These are phyloP conservation scores for Clarias platycephalus DNA, from an alignment of 2,797 vertebrate genomes.

Conservation along the genomic window DNA sequence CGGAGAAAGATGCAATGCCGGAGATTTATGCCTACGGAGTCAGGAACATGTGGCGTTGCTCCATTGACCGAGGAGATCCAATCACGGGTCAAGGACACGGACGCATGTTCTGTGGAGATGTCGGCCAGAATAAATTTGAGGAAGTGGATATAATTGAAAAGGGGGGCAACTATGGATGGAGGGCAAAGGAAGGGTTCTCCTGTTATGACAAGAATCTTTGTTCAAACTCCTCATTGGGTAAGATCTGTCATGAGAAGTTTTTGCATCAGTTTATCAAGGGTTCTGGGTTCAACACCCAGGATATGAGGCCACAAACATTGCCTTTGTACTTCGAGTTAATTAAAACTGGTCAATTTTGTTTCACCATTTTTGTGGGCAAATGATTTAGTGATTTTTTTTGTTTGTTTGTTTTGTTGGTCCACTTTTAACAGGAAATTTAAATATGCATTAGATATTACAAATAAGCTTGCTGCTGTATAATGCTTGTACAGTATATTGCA, in stretches of 20 bases:
- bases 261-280: not conserved
- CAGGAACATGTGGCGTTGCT: constrained; percentile 86
- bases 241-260: constrained; percentile 33
- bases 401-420: too few relatives aligned
- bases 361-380: not conserved
- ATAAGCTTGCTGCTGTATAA: not conserved
- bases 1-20: constrained; percentile 66
- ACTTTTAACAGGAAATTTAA: not conserved
- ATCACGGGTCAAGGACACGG: constrained; percentile 67
- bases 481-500: not conserved
- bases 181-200: constrained; percentile 83
- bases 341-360: not conserved
- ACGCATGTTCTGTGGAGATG: constrained; percentile 81
- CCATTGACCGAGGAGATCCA: constrained; percentile 78
- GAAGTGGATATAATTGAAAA: constrained; percentile 81
- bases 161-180: constrained; percentile 84
- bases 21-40: constrained; percentile 83
- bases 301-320: not conserved
- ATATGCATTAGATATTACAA: not conserved
- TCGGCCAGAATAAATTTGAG: constrained; percentile 84
- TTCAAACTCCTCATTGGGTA: constrained; percentile 78
- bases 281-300: not conserved
- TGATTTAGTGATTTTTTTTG: too few relatives aligned
- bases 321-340: not conserved
- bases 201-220: constrained; percentile 84